Base-by-base conservation (phyloP, 2,113 vertebrate genomes). In the Octodon degus region DNA sequence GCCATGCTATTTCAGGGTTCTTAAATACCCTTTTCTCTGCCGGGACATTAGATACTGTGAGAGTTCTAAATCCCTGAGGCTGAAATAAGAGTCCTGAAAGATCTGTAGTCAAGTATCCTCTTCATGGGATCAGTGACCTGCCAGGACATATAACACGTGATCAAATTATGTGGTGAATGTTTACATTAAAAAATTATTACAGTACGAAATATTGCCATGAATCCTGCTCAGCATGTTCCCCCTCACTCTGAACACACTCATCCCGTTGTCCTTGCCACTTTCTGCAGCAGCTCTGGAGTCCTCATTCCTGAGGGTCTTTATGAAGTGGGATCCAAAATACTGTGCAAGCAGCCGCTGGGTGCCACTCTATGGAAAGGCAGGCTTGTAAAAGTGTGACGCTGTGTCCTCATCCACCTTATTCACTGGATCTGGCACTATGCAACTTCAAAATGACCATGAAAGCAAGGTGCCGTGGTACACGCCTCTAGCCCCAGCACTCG, bases 21-120 rank as follows among this genome's bases (percentile, higher is more conserved):
- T 89, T 96, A 76, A 94, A 82, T 89, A 85, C 84, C 90, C 85
- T 94, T 92, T 24, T 43, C 90, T 82, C 83, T 96, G 95, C 82
- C 65, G 77, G 81, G 88, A 50, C 77, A 1, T 90, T 70, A 86
- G 90, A 93, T 72, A 76, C 47, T 34, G 82, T 62, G 43, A 82
- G 94, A 37, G 65, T n/a, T 60, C n/a, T 63, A 11, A 20, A n/a
- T 77, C 94, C 58, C 80, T 63, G 25, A 47, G 77, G 70, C 27
- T 86, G 94, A 94, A 81, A 90, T 60, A 7, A 16, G 90, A 81
- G 8, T 70, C 72, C 67, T 62, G 58, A 13, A 34, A 88, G 72
- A 79, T 58, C 72, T 65, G 0, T 62, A 68, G 94, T 82, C 80
- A 77, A 63, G 68, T 11, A 7, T 81, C 14, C 60, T 89, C 72